Evolutionary conservation across 2,113 vertebrate genomes (phyloP).

Genomic region (Tylochromis polylepis): DNA sequence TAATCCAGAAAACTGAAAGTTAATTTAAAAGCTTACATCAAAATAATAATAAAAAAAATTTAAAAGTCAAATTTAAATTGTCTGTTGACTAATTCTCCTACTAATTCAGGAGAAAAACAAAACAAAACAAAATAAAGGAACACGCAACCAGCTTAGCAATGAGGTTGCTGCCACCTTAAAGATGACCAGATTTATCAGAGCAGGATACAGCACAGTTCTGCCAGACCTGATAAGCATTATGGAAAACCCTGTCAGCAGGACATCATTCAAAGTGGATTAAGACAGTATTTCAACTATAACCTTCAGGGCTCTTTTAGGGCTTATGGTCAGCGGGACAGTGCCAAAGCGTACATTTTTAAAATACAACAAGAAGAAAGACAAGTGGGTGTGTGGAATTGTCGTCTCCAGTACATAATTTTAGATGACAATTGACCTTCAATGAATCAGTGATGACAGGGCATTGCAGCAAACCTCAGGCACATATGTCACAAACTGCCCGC

Average conservation of each 20-base stretch:
- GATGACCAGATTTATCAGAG: constrained; percentile 16
- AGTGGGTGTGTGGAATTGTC: constrained; percentile 44
- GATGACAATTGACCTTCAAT: constrained; percentile 74
- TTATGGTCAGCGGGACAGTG: constrained; percentile 20
- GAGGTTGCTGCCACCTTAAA: neutral
- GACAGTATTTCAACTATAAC: constrained; percentile 45
- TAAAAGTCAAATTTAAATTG: neutral
- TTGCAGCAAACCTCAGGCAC: constrained; percentile 48
- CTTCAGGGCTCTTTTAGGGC: constrained; percentile 34
- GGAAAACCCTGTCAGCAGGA: constrained; percentile 49
- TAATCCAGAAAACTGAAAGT: neutral
- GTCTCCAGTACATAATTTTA: constrained; percentile 50
- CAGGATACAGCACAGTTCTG: constrained; percentile 39
- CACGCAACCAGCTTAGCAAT: neutral
- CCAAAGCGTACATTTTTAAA: constrained; percentile 50
- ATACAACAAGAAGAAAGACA: constrained; percentile 32
- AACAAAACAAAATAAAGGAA: neutral
- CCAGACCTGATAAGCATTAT: constrained; percentile 57
- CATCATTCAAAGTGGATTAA: constrained; percentile 63
- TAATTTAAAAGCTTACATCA: neutral
- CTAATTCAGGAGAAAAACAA: neutral
- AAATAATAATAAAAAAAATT: neutral
- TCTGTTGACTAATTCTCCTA: neutral
- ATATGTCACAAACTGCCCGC: constrained; percentile 38
- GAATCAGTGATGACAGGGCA: constrained; percentile 47